Evolutionary conservation across 2,888 invertebrate genomes (phyloP), one percentile per base, ranked within the genome.

Genomic region (Apotomis capreana): DNA sequence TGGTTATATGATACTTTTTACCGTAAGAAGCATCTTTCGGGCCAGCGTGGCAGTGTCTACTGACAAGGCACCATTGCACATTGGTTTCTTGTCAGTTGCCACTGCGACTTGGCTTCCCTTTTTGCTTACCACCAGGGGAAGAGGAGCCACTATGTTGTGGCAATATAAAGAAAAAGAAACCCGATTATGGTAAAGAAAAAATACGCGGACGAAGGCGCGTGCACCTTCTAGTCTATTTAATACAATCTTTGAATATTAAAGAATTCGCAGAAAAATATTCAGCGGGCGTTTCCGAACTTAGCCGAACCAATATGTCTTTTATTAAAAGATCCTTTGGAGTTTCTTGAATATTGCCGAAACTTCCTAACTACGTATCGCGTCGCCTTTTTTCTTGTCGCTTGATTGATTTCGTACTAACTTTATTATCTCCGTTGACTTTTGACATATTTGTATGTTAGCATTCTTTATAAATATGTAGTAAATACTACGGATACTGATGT

Each of bases 301-400:
- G 8, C 9, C 4, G 54, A 54, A 15, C 9, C 55, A 55, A 55
- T 55, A 26, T 55, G 26, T 55, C 26, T 55, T 55, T 26, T 55
- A 55, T 55, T 55, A 55, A 55, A 40, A 55, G 4, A 36, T 26
- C 55, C 9, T 55, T 55, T 55, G 55, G 10, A 55, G 55, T 26
- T 55, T 55, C 55, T 55, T 15, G 15, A 55, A 57, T 57, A 57
- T 57, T 5, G 36, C 36, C 36, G 2, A 57, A 57, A 57, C 12
- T 36, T 57, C 57, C 12, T 57, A 10, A 57, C 36, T 57, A 55
- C 5, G 55, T 55, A 55, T 40, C 40, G 40, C 40, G 5, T 40
- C 5, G 5, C 6, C 6, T 49, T 49, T 5, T 49, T 3, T 49
- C 3, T 8, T 49, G 9, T 49, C 49, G 49, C 10, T 49, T 49